Evolutionary conservation across 2,797 vertebrate species (phyloP).

Genomic region (Jordanella pulchra): DNA sequence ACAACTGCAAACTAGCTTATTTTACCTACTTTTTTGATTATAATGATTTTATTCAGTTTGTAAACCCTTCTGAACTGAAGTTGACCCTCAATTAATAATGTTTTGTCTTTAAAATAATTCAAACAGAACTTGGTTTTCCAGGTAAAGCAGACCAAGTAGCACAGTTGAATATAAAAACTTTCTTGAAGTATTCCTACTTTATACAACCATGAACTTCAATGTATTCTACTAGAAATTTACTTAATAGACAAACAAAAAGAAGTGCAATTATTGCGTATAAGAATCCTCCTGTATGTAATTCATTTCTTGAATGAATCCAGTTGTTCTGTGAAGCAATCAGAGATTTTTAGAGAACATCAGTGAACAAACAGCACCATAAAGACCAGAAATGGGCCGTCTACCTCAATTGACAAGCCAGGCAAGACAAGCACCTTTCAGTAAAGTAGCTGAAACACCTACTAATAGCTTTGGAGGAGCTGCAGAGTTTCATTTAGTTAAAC

Average conservation of each 20-base stretch:
- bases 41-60: not conserved
- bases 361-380: not conserved
- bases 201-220: not conserved
- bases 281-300: not conserved
- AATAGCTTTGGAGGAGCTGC: too few species aligned
- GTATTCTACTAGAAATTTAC: not conserved
- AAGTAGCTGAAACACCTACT: too few species aligned
- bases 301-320: not conserved
- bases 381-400: not conserved
- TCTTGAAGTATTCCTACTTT: not conserved
- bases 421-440: too few species aligned
- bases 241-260: not conserved
- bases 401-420: not conserved
- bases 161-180: not conserved
- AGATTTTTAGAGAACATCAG: not conserved
- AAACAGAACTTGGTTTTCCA: not conserved
- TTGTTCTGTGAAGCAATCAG: not conserved
- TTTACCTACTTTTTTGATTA: not conserved
- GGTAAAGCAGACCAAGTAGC: not conserved
- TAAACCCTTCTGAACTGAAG: not conserved
- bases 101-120: not conserved
- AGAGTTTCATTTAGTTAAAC: too few species aligned
- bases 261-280: not conserved
- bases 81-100: not conserved
- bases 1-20: conserved; percentile 12